Conservation (phyloP, 2,797 vertebrate species). For the Austrolebias charrua region DNA sequence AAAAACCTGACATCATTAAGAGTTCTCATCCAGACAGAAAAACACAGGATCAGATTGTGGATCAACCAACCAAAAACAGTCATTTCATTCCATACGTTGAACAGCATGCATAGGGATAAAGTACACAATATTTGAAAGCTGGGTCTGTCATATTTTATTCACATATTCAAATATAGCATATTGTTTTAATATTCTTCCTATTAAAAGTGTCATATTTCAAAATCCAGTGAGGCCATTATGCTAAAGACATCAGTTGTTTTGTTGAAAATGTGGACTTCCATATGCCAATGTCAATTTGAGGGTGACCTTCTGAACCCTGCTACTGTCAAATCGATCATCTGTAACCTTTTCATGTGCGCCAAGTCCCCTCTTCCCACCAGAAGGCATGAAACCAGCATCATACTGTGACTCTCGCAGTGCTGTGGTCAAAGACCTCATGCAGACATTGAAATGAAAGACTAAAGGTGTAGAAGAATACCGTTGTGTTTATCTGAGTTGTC, state of each 20-base stretch:
- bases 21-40: constrained; percentile 16
- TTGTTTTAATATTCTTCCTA: constrained; percentile 59
- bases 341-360: constrained; percentile 65
- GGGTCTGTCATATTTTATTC: constrained; percentile 56
- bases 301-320: constrained; percentile 66
- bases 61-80: constrained; percentile 9
- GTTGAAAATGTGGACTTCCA: constrained; percentile 44
- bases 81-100: constrained; percentile 23
- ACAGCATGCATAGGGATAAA: constrained; percentile 38
- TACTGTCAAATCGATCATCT: constrained; percentile 67
- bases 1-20: constrained; percentile 23
- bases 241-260: constrained; percentile 47
- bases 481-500: constrained; percentile 1
- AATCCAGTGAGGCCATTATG: constrained; percentile 51
- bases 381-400: constrained; percentile 32
- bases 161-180: constrained; percentile 59
- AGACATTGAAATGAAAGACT: constrained; percentile 32
- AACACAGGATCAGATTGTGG: constrained; percentile 1
- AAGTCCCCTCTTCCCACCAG: constrained; percentile 9
- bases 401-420: constrained; percentile 35
- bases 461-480: constrained; percentile 18
- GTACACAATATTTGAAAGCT: constrained; percentile 41
- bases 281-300: constrained; percentile 57
- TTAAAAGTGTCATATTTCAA: constrained; percentile 52
- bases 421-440: constrained; percentile 35